phyloP scores from a whole-genome alignment of 2,888 invertebrate species.

The Gymnosoma rotundatum region DNA sequence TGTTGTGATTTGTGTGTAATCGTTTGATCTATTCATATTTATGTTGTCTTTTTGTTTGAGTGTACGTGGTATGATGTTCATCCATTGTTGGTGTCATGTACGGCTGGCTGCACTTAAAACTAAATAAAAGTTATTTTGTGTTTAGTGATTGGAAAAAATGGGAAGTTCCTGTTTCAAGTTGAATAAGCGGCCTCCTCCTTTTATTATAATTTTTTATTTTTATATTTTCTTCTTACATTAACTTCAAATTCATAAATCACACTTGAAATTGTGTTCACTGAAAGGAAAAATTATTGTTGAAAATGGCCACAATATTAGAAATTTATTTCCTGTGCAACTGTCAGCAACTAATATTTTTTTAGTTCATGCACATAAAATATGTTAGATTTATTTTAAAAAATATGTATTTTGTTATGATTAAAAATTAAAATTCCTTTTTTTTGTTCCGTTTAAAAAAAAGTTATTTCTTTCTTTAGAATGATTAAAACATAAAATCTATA shows the following conservation, averaged over 20 bases:
- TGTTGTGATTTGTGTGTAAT: constrained; percentile 71
- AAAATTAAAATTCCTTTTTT: too few species aligned
- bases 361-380: too few species aligned
- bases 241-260: constrained; percentile 57
- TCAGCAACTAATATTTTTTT: constrained; percentile 5
- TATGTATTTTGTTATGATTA: too few species aligned
- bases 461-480: too few species aligned
- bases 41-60: constrained; percentile 15
- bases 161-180: constrained; percentile 71
- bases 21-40: constrained; percentile 58
- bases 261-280: constrained; percentile 40
- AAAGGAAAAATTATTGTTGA: constrained; percentile 51
- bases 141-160: constrained; percentile 69
- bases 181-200: constrained; percentile 59
- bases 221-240: constrained; percentile 10
- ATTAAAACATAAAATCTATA: too few species aligned
- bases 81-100: constrained; percentile 27
- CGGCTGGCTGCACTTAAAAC: constrained; percentile 40
- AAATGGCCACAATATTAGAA: constrained; percentile 52
- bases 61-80: constrained; percentile 21
- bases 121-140: constrained; percentile 54
- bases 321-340: constrained; percentile 37
- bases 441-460: too few species aligned
- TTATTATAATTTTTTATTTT: constrained; percentile 24
- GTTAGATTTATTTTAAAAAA: too few species aligned